Conservation (phyloP, 2,888 invertebrate species). For the Eupithecia pulchellata region DNA sequence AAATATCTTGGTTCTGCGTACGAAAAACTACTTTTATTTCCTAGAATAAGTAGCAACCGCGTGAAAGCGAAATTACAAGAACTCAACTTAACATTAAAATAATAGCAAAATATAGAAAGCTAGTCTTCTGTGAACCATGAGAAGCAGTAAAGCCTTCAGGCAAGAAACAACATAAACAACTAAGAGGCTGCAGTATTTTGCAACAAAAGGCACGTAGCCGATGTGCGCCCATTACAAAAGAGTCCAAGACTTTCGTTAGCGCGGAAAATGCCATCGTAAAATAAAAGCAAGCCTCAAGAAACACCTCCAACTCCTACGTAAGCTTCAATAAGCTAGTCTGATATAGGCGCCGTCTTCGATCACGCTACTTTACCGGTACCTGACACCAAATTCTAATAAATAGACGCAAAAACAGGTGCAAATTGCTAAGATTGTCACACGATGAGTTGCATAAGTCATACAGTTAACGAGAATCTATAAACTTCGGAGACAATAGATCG, state of each 20-base stretch:
- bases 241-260: slow-evolving; percentile 56
- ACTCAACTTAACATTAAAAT: slow-evolving; percentile 14
- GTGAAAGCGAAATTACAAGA: slow-evolving; percentile 3
- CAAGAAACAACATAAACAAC: slow-evolving; percentile 48
- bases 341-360: slow-evolving; percentile 44
- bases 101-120: slow-evolving; percentile 24
- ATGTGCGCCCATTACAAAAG: slow-evolving; percentile 57
- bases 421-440: slow-evolving; percentile 60
- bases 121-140: slow-evolving; percentile 9
- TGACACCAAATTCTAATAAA: slow-evolving; percentile 59
- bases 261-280: slow-evolving; percentile 56
- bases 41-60: not conserved
- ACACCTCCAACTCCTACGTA: slow-evolving; percentile 39
- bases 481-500: slow-evolving; percentile 64
- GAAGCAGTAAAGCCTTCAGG: slow-evolving; percentile 24
- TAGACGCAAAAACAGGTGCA: slow-evolving; percentile 56
- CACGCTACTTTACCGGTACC: slow-evolving; percentile 50
- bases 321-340: slow-evolving; percentile 39
- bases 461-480: slow-evolving; percentile 64
- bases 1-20: not conserved
- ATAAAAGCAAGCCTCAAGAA: slow-evolving; percentile 57
- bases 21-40: not conserved
- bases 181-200: slow-evolving; percentile 60
- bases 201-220: slow-evolving; percentile 61
- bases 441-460: slow-evolving; percentile 63